Percentiles rank a stretch among this genome's conserved stretches.
Conservation (phyloP, 2,797 vertebrate species). For the Myotis findleyi region DNA sequence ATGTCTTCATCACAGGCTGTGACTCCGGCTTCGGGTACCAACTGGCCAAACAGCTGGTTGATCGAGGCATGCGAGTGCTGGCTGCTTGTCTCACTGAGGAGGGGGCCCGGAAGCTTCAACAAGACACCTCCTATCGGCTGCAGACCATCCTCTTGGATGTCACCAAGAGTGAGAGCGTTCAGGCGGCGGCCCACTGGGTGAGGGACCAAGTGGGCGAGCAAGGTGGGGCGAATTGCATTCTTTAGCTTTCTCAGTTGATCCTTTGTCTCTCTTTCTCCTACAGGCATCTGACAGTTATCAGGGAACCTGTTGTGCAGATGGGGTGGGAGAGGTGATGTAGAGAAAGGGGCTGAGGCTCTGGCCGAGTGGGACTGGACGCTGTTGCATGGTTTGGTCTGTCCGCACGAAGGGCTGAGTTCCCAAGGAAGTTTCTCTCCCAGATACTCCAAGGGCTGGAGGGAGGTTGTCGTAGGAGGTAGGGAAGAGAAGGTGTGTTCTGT, state of each 20-base stretch:
- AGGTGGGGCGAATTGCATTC: constrained; percentile 71
- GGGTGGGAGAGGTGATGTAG: background rate
- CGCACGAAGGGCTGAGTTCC: background rate
- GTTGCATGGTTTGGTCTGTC: background rate
- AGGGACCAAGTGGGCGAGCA: constrained; percentile 80
- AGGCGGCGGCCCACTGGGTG: constrained; percentile 77
- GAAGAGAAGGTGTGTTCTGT: background rate
- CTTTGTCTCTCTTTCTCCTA: background rate
- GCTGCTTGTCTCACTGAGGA: constrained; percentile 93
- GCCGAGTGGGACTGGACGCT: background rate
- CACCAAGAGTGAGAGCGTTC: constrained; percentile 78
- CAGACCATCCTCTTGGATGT: constrained; percentile 82
- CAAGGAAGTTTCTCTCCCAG: background rate
- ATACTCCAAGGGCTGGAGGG: background rate
- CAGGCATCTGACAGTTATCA: background rate
- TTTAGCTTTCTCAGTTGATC: background rate
- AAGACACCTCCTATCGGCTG: constrained; percentile 72
- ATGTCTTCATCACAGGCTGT: constrained; percentile 83
- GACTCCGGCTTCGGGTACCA: constrained; percentile 91
- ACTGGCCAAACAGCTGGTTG: constrained; percentile 91
- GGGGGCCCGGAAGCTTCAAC: constrained; percentile 88
- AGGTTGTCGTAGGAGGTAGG: background rate
- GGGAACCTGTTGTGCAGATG: background rate
- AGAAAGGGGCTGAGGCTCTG: background rate
- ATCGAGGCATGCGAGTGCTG: constrained; percentile 90